Percentiles rank a stretch among this genome's conserved stretches.
Evolutionary conservation across 2,113 vertebrate genomes (phyloP).

Genomic region (Anhinga anhinga): DNA sequence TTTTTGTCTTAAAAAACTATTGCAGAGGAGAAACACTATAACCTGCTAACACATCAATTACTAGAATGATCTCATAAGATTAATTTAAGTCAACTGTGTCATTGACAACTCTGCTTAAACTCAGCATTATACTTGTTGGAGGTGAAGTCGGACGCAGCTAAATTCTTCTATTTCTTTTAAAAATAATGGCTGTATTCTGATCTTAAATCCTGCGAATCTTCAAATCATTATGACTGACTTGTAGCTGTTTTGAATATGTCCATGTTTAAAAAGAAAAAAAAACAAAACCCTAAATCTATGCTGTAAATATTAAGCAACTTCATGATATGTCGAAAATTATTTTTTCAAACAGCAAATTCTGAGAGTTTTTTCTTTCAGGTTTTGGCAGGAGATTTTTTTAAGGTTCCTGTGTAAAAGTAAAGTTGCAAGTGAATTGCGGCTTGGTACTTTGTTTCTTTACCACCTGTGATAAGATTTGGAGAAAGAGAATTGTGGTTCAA

Average conservation of each 20-base stretch:
- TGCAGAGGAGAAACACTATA: not conserved
- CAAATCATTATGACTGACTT: not conserved
- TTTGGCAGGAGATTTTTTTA: rapidly evolving
- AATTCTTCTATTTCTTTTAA: not conserved
- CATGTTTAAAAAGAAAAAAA: not conserved
- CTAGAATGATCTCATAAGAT: not conserved
- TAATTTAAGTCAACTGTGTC: not conserved
- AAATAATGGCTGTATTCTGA: not conserved
- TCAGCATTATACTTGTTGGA: not conserved
- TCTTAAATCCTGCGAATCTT: not conserved
- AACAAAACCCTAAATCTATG: not conserved
- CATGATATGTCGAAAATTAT: not conserved
- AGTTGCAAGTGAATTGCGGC: not conserved
- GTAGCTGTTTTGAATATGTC: not conserved
- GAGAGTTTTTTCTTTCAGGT: not conserved
- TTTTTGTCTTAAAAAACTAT: not conserved
- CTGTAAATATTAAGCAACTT: not conserved
- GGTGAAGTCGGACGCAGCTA: not conserved
- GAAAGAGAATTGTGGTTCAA: not conserved
- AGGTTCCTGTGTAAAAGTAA: not conserved
- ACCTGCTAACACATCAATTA: not conserved
- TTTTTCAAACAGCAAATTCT: not conserved
- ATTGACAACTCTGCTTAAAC: not conserved
- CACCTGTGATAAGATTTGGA: not conserved
- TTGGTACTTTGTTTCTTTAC: not conserved